These are phyloP conservation scores for Typhlichthys subterraneus DNA, from an alignment of 2,797 vertebrate species.

Conservation along the genomic window DNA sequence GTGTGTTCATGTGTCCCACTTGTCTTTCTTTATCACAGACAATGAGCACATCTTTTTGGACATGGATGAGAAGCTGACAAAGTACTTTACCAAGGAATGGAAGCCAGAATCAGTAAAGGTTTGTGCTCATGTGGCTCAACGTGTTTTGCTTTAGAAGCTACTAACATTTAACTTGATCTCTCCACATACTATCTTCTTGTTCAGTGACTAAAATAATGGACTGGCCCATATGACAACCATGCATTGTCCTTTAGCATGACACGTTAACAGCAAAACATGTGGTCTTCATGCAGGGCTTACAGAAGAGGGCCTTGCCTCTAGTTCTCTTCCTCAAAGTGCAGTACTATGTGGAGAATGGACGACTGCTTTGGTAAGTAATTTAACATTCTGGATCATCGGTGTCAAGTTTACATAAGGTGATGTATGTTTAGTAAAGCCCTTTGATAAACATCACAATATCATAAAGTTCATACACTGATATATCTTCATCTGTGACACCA, in stretches of 20 bases:
- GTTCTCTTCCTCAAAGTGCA: conserved; percentile 87
- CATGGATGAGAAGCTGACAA: conserved; percentile 87
- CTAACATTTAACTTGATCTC: background rate
- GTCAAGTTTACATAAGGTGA: background rate
- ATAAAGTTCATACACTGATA: too few relatives aligned
- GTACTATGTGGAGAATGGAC: conserved; percentile 88
- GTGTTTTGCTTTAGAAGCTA: background rate
- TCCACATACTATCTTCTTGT: background rate
- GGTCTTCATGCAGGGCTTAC: conserved; percentile 70
- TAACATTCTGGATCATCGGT: background rate
- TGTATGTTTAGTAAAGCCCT: too few relatives aligned
- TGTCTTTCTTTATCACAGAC: conserved; percentile 73
- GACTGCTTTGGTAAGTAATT: conserved; percentile 82
- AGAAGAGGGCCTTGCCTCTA: conserved; percentile 78
- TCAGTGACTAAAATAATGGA: background rate
- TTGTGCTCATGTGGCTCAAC: background rate
- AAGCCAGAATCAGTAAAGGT: conserved; percentile 82
- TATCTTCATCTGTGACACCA: too few relatives aligned
- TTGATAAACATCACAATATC: too few relatives aligned
- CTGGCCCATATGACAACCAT: background rate
- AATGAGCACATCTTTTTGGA: conserved; percentile 91
- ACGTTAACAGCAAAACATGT: conserved; percentile 7
- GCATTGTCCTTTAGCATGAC: conserved; percentile 29
- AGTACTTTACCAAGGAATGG: conserved; percentile 90
- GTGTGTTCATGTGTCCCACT: conserved; percentile 53